These are phyloP conservation scores for Progne subis DNA, from an alignment of 2,113 vertebrate species.

Conservation along the genomic window DNA sequence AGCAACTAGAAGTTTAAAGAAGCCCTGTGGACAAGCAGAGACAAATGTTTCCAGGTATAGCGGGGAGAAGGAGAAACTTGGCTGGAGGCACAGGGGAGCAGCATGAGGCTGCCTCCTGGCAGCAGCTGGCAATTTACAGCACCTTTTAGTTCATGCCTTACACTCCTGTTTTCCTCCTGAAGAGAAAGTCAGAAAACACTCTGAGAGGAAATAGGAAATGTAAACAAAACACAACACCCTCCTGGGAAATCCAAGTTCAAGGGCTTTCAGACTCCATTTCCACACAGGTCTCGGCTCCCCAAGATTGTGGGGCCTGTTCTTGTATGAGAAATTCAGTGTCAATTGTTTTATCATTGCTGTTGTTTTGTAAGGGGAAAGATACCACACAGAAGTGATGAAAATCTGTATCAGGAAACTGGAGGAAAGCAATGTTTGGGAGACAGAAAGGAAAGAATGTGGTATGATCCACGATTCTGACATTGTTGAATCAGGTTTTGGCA, in stretches of 20 bases:
- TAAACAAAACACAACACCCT: slow-evolving; percentile 30
- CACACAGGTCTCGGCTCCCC: not conserved
- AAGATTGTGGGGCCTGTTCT: not conserved
- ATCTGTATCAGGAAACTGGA: not conserved
- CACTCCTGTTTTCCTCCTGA: not conserved
- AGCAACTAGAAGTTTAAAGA: not conserved
- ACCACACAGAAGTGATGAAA: not conserved
- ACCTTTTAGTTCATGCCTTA: not conserved
- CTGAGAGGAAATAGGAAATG: slow-evolving; percentile 52
- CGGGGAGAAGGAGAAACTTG: not conserved
- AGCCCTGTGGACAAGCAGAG: not conserved
- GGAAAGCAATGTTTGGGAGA: not conserved
- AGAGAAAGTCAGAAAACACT: slow-evolving; percentile 15
- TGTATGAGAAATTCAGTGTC: not conserved
- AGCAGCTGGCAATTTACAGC: not conserved
- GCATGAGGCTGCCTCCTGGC: not conserved
- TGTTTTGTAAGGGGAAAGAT: not conserved
- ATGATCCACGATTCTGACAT: not conserved
- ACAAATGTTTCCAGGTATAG: not conserved
- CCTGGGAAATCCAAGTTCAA: not conserved
- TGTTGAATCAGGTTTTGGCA: not conserved
- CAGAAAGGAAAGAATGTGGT: not conserved
- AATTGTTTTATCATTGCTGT: not conserved
- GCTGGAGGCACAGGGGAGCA: not conserved
- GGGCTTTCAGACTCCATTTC: slow-evolving; percentile 10